These are phyloP conservation scores for Pinna nobilis DNA, from an alignment of 1,140 invertebrate genomes.

Conservation along the genomic window DNA sequence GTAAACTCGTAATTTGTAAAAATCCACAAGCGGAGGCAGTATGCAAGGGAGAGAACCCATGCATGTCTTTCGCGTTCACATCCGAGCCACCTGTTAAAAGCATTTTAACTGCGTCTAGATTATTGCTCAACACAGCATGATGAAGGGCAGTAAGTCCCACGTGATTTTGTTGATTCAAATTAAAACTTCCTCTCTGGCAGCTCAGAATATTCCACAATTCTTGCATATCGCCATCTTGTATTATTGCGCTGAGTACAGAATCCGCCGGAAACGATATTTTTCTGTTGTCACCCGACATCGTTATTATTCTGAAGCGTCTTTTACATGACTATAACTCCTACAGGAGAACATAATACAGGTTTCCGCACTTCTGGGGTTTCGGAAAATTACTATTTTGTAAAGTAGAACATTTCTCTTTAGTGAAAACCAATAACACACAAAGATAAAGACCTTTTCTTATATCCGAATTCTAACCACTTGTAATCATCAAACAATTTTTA, in stretches of 20 bases:
- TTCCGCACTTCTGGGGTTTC: too few relatives aligned
- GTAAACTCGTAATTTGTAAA: slow-evolving; percentile 83
- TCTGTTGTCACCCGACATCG: slow-evolving; percentile 31
- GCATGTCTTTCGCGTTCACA: slow-evolving; percentile 96
- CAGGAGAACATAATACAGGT: too few relatives aligned
- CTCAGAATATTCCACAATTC: slow-evolving; percentile 59
- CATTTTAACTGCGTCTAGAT: slow-evolving; percentile 98
- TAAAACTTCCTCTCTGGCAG: slow-evolving; percentile 38
- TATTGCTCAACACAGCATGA: slow-evolving; percentile 78
- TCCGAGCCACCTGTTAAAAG: slow-evolving; percentile 94
- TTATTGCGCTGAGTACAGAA: slow-evolving; percentile 63
- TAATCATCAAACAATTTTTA: too few relatives aligned
- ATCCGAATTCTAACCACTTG: too few relatives aligned
- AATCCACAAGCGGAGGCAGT: slow-evolving; percentile 97
- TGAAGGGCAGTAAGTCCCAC: slow-evolving; percentile 67
- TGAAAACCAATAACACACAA: too few relatives aligned
- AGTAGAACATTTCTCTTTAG: too few relatives aligned
- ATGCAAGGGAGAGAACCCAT: slow-evolving; percentile 99
- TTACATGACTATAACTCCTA: too few relatives aligned
- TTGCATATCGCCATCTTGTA: slow-evolving; percentile 65
- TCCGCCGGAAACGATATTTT: slow-evolving; percentile 67
- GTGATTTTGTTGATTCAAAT: slow-evolving; percentile 65
- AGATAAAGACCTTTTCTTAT: too few relatives aligned
- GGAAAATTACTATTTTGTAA: too few relatives aligned
- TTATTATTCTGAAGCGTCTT: too few relatives aligned